phyloP scores from a whole-genome alignment of 2,797 vertebrate genomes.

The Mus caroli region DNA sequence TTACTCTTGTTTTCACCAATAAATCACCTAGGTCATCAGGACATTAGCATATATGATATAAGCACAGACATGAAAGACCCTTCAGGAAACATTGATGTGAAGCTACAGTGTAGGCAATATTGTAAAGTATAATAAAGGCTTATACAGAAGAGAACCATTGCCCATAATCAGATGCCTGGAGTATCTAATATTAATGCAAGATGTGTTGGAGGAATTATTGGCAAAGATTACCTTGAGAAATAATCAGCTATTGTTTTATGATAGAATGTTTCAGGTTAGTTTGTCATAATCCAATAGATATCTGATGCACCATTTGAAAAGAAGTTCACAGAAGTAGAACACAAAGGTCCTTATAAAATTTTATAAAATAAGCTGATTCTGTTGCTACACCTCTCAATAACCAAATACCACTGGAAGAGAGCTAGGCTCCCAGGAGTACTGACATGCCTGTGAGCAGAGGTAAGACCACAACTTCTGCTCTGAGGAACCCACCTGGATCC shows the following conservation, averaged over 20 bases:
- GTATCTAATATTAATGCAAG: not conserved
- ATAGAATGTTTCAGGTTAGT: not conserved
- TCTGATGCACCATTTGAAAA: not conserved
- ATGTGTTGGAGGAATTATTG: not conserved
- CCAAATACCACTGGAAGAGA: no score
- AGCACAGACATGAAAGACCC: not conserved
- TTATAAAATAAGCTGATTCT: no score
- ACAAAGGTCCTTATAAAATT: no score
- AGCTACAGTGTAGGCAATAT: not conserved
- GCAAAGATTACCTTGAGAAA: not conserved
- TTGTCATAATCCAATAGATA: not conserved
- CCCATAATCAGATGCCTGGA: not conserved
- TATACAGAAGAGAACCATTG: fast-evolving
- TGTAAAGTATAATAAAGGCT: not conserved
- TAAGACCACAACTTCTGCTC: no score
- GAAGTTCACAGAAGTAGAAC: not conserved
- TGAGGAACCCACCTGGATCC: no score
- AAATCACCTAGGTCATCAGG: not conserved
- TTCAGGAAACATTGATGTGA: not conserved
- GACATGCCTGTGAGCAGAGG: no score
- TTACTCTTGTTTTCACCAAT: not conserved
- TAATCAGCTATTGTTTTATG: not conserved
- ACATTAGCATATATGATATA: not conserved
- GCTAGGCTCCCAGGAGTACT: no score
- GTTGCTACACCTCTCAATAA: no score